Evolutionary conservation across 2,797 vertebrate genomes (phyloP), one percentile per base, ranked within the genome.

Genomic region (Sternarchorhynchus goeldii): DNA sequence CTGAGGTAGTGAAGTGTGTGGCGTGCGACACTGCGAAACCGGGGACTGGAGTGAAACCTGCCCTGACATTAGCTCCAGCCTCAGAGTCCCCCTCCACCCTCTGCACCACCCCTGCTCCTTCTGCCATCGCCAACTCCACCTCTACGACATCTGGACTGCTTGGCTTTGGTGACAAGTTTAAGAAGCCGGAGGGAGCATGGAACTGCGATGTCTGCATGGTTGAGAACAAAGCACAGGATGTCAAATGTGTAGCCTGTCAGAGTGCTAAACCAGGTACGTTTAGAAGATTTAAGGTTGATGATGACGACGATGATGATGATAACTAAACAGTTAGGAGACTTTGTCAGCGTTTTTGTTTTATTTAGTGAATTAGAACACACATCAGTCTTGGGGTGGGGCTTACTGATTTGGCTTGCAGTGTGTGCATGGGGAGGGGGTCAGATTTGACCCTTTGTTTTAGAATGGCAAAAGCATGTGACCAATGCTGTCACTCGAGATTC

Each of bases 21-120:
- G 97, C 97, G 0, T 99, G 98, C 78, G 96, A 98, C 76, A 97
- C 96, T 0, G 95, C 95, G 58, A 99, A 98, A 91, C 95, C 96
- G 10, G 97, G 96, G 66, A 96, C 93, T 0, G 96, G 94, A 77
- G 93, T 96, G n/a, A 96, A 95, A 86, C 91, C 95, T 73, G 93
- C 92, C 62, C 89, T 96, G 81, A 93, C 93, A 3, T 86, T 96
- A 81, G 91, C 95, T 6, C 66, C 88, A 60, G 89, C 90, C 82
- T 90, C 93, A 1, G 92, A 94, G 76, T 91, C 64, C 2, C 79
- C 78, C 20, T 87, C 90, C 69, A 86, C 85, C 77, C 84, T 81
- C 80, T 76, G 85, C 77, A 86, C 86, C 77, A 70, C 80, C 12
- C 85, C 88, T 59, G 76, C 90, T 64, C 84, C 73, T 68, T 87